Base-by-base conservation (phyloP, 2,888 invertebrate genomes). In the Keiferia lycopersicella region DNA sequence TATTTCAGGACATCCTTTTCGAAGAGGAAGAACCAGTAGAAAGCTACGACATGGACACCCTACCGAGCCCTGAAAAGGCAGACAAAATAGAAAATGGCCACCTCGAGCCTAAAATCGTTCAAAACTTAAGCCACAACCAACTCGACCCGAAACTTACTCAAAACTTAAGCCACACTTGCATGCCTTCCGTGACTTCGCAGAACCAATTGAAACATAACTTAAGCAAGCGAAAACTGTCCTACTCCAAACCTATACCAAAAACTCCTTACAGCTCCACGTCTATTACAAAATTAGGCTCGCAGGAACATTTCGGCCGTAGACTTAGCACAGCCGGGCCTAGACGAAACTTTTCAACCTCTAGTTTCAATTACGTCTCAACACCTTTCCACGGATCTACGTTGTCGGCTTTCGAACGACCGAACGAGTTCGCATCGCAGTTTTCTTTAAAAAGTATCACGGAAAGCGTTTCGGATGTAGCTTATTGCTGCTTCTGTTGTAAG, bases 331-430 rank as follows among this genome's bases (percentile, higher is more conserved):
- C 80, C 56, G 73, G 85, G 66, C 94, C 94, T 0, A 93, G 92
- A 72, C 92, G 94, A 41, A 96, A 95, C 22, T 94, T 95, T 11
- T 96, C 96, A 0, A 95, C 95, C 0, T 96, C 96, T 6, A 96
- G 96, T 61, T 96, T 97, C 73, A 95, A 96, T 48, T 96, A 97
- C 75, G 93, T 97, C 0, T 95, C 96, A 11, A 97, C 97, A 0
- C 95, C 96, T 0, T 96, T 96, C 82, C 96, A 97, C 74, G 97
- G 97, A 0, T 96, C 96, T 41, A 96, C 96, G 0, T 75, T 97
- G 0, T 96, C 96, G 0, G 94, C 93, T 0, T 93, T 96, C 69
- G 95, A 96, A 45, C 94, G 94, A 61, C 95, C 95, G 0, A 94
- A 95, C 76, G 95, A 95, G 67, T 95, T 96, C 79, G 96, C 96